These are phyloP conservation scores for Oreochromis tanganicae DNA, from an alignment of 2,113 vertebrate genomes.

Conservation along the genomic window DNA sequence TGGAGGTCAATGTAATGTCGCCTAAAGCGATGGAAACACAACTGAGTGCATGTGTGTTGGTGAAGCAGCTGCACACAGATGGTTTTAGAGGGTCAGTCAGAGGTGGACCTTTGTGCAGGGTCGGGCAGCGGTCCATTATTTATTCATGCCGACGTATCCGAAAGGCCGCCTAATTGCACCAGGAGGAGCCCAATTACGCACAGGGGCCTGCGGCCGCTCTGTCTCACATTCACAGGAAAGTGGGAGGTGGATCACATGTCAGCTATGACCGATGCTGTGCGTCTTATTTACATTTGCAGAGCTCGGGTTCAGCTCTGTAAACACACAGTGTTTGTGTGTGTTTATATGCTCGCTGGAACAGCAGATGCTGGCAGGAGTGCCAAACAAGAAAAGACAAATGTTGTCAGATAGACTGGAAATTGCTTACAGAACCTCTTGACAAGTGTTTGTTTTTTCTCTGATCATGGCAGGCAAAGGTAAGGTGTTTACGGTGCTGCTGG, in stretches of 20 bases:
- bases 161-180: constrained; percentile 47
- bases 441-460: background rate
- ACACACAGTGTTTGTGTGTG: background rate
- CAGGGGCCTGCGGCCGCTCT: background rate
- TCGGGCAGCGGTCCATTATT: constrained; percentile 32
- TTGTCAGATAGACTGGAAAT: background rate
- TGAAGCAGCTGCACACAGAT: background rate
- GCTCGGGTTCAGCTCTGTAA: constrained; percentile 14
- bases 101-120: constrained; percentile 47
- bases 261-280: constrained; percentile 1
- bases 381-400: background rate
- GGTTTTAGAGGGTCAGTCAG: constrained; percentile 29
- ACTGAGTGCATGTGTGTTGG: background rate
- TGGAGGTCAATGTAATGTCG: background rate
- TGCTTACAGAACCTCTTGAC: background rate
- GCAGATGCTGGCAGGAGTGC: background rate
- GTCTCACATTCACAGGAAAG: constrained; percentile 38
- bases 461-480: constrained; percentile 15
- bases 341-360: background rate
- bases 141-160: constrained; percentile 52
- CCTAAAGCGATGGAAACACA: background rate
- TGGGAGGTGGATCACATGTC: constrained; percentile 22
- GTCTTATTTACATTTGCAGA: constrained; percentile 53
- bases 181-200: constrained; percentile 41
- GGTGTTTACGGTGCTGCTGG: background rate